These are phyloP conservation scores for Drosophila erecta DNA, from an alignment of 1,140 invertebrate genomes.

Conservation along the genomic window DNA sequence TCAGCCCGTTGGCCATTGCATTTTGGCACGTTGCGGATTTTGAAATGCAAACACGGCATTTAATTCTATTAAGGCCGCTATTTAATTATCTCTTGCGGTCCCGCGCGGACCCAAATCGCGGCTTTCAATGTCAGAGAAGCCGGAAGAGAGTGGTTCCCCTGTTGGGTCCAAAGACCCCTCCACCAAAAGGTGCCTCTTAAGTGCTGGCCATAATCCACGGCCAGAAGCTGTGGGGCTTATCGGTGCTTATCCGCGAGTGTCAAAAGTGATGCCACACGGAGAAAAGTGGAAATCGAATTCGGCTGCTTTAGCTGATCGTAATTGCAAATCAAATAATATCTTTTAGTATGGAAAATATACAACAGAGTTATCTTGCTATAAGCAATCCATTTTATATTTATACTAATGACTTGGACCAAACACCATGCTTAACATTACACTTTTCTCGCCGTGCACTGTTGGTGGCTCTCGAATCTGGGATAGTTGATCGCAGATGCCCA, in stretches of 20 bases:
- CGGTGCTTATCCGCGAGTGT: slow-evolving; percentile 66
- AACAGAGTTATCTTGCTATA: too few species aligned
- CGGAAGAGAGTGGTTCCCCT: slow-evolving; percentile 26
- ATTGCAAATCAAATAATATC: neutral
- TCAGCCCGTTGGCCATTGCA: slow-evolving; percentile 52
- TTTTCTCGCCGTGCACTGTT: slow-evolving; percentile 12
- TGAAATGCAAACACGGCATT: slow-evolving; percentile 83
- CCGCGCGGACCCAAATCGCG: slow-evolving; percentile 44
- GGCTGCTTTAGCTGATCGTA: neutral
- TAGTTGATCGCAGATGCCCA: slow-evolving; percentile 1
- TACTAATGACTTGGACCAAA: too few species aligned
- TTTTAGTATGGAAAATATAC: too few species aligned
- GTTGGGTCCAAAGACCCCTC: neutral
- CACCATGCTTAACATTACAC: neutral
- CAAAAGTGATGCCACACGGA: slow-evolving; percentile 62
- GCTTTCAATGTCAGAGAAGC: slow-evolving; percentile 73
- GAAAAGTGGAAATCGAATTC: neutral
- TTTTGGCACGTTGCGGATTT: slow-evolving; percentile 76
- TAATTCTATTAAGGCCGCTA: slow-evolving; percentile 80
- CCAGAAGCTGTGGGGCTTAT: slow-evolving; percentile 56
- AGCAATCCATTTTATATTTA: too few species aligned
- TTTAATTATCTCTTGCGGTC: slow-evolving; percentile 79
- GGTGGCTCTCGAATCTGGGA: slow-evolving; percentile 17
- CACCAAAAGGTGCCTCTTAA: slow-evolving; percentile 15
- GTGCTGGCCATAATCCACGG: slow-evolving; percentile 48